A percentile compares a stretch with the other conserved stretches of the same genome.
phyloP scores from a whole-genome alignment of 2,113 vertebrate genomes.

The Vulpes lagopus region DNA sequence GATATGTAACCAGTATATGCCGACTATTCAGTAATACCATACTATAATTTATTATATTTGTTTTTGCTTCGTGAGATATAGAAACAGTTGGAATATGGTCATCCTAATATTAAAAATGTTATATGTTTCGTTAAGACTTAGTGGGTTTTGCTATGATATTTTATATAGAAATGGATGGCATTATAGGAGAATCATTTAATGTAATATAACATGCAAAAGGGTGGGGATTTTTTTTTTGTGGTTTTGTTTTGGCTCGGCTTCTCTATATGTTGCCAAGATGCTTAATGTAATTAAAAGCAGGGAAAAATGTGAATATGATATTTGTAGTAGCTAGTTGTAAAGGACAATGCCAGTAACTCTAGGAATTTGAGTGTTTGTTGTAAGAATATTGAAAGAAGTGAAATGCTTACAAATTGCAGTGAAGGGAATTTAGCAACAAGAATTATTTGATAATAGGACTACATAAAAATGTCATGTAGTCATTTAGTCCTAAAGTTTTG shows the following conservation, averaged over 20 bases:
- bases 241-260: not conserved
- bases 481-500: not conserved
- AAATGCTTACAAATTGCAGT: slow-evolving; percentile 14
- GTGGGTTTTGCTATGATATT: not conserved
- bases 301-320: not conserved
- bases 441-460: slow-evolving; percentile 15
- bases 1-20: not conserved
- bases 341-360: not conserved
- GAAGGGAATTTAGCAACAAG: not conserved
- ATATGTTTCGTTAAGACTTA: not conserved
- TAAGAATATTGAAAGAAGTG: not conserved
- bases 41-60: not conserved
- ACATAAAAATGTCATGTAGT: not conserved
- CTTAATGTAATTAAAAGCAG: not conserved
- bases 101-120: not conserved
- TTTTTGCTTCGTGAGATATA: not conserved
- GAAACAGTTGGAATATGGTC: not conserved
- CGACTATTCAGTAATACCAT: not conserved
- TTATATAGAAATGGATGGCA: not conserved
- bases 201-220: not conserved
- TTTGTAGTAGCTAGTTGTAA: not conserved
- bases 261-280: not conserved
- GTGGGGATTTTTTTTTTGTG: not conserved
- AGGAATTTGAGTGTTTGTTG: slow-evolving; percentile 2
- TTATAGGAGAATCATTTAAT: not conserved